These are phyloP conservation scores for Protonemura montana DNA, from an alignment of 2,888 invertebrate species.

Conservation along the genomic window DNA sequence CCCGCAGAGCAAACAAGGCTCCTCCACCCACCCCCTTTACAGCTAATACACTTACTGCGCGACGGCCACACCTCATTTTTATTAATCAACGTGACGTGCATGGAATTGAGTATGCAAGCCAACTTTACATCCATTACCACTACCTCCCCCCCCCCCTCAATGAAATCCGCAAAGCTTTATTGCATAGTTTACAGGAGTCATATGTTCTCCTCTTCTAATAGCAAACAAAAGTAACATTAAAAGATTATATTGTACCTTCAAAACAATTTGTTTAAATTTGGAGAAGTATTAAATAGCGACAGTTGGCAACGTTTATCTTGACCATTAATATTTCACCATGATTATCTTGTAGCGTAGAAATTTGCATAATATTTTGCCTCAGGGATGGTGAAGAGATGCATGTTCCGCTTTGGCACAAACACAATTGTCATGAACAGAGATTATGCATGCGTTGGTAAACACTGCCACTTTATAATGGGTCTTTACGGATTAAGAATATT, in stretches of 20 bases:
- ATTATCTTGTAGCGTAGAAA: not conserved
- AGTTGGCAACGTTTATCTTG: conserved; percentile 1
- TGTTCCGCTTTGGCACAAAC: not conserved
- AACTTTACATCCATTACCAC: not conserved
- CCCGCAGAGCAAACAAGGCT: not conserved
- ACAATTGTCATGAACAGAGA: conserved; percentile 19
- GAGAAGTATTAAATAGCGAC: not conserved
- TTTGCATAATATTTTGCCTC: conserved; percentile 23
- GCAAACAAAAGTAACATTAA: not conserved
- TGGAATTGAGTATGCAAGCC: not conserved
- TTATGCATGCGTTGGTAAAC: conserved; percentile 22
- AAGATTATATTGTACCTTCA: not conserved
- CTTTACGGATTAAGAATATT: conserved; percentile 23
- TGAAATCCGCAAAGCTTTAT: not conserved
- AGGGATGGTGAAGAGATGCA: not conserved
- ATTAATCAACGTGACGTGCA: conserved; percentile 7
- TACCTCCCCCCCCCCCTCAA: not conserved
- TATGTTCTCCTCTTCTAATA: not conserved
- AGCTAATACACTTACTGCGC: not conserved
- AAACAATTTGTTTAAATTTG: not conserved
- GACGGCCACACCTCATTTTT: not conserved
- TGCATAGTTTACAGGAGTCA: not conserved
- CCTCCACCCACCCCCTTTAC: not conserved
- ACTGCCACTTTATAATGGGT: conserved; percentile 16
- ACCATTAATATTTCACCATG: not conserved